Conservation (phyloP, 2,113 vertebrate species). For the Gorilla gorilla region DNA sequence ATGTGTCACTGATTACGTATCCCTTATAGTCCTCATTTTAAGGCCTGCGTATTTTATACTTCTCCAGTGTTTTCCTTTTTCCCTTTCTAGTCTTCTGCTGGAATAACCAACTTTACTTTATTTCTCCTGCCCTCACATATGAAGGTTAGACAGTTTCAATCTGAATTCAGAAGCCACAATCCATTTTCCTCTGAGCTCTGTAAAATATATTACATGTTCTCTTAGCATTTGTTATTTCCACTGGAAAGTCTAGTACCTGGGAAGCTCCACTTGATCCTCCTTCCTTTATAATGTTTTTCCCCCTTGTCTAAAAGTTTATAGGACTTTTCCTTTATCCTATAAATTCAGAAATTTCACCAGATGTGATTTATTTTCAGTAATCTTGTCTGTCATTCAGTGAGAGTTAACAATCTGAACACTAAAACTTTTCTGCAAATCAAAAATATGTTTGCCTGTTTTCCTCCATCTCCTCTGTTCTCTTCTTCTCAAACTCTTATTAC, state of each 20-base stretch:
- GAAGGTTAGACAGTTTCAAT: background rate
- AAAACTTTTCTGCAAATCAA: slow-evolving; percentile 2
- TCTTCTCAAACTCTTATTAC: background rate
- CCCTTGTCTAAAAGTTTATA: background rate
- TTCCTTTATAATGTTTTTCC: background rate
- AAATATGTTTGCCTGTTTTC: background rate
- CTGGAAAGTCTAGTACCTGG: background rate
- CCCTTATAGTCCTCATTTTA: background rate
- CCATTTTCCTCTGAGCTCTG: background rate
- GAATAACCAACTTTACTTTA: background rate
- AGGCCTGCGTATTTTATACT: background rate
- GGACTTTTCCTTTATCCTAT: background rate
- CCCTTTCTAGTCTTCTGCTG: background rate
- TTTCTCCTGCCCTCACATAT: background rate
- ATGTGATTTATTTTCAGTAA: background rate
- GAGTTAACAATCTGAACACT: background rate
- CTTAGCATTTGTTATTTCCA: background rate
- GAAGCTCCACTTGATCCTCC: background rate
- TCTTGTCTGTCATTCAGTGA: background rate
- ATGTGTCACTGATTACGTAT: background rate
- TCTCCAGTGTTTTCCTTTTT: background rate
- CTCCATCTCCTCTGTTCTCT: background rate
- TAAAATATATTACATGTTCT: background rate
- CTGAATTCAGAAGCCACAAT: background rate
- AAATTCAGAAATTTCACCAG: slow-evolving; percentile 19